Conservation (phyloP, 2,888 invertebrate genomes). For the Nebria salina region DNA sequence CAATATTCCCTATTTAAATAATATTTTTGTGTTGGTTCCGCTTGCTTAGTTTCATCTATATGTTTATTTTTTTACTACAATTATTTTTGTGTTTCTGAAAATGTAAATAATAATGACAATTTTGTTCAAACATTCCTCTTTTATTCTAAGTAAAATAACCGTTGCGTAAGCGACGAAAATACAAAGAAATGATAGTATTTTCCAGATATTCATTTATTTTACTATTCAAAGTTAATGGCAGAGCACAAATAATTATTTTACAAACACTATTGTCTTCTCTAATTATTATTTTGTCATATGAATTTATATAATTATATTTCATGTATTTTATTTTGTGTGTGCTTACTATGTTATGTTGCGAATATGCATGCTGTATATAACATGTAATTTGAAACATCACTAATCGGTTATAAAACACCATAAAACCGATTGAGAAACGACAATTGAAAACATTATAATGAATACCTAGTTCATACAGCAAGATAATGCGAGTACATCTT, state of each 20-base stretch:
- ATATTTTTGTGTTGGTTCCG: background rate
- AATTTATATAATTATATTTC: background rate
- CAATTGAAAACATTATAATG: slow-evolving; percentile 38
- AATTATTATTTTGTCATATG: background rate
- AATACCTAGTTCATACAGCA: slow-evolving; percentile 30
- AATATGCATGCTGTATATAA: background rate
- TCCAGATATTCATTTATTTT: background rate
- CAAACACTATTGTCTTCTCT: background rate
- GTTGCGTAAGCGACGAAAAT: background rate
- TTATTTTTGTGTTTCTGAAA: background rate
- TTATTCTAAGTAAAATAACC: background rate
- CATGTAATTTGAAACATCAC: background rate
- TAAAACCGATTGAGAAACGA: slow-evolving; percentile 15
- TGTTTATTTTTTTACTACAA: background rate
- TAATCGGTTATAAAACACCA: background rate
- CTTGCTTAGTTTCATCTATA: background rate
- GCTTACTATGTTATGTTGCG: background rate
- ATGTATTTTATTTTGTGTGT: slow-evolving; percentile 1
- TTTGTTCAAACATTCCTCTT: background rate
- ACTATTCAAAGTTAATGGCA: background rate
- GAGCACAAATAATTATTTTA: background rate
- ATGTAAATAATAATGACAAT: background rate
- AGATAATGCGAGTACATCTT: background rate
- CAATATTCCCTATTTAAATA: background rate
- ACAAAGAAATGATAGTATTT: background rate